Conservation (phyloP, 2,888 invertebrate genomes). For the Rhaphigaster nebulosa region DNA sequence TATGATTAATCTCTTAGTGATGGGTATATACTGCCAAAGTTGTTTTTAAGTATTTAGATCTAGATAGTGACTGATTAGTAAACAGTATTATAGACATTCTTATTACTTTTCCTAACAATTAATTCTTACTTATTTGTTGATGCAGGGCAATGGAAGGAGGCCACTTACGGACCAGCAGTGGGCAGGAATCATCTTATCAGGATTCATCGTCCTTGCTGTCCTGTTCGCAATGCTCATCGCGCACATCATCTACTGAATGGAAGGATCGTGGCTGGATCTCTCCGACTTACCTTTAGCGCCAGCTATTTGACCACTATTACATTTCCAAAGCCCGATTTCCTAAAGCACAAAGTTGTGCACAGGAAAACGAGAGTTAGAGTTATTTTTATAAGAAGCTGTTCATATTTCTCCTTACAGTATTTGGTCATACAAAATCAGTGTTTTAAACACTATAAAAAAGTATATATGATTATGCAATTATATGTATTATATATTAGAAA, state of each 20-base stretch:
- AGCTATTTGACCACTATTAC: constrained; percentile 54
- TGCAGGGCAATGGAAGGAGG: constrained; percentile 67
- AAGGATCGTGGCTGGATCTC: constrained; percentile 45
- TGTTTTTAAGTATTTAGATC: neutral
- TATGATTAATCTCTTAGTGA: too few species aligned
- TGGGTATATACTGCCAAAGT: too few species aligned
- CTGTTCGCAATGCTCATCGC: constrained; percentile 76
- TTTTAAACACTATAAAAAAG: constrained; percentile 64
- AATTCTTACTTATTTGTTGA: neutral
- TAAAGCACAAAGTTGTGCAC: constrained; percentile 57
- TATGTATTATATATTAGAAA: constrained; percentile 63
- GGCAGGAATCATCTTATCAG: constrained; percentile 75
- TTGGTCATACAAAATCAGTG: constrained; percentile 62
- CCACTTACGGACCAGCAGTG: constrained; percentile 74
- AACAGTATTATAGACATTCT: too few species aligned
- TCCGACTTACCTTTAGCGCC: constrained; percentile 53
- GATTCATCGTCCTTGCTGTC: constrained; percentile 75
- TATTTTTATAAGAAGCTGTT: constrained; percentile 59
- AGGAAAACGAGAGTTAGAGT: constrained; percentile 57
- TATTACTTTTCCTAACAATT: neutral
- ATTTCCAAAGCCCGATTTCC: constrained; percentile 54
- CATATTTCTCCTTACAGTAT: constrained; percentile 61
- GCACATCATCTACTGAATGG: constrained; percentile 69
- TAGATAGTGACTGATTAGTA: neutral
- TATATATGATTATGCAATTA: constrained; percentile 62